These are phyloP conservation scores for Nasonia oneida DNA, from an alignment of 2,888 invertebrate species.

Conservation along the genomic window DNA sequence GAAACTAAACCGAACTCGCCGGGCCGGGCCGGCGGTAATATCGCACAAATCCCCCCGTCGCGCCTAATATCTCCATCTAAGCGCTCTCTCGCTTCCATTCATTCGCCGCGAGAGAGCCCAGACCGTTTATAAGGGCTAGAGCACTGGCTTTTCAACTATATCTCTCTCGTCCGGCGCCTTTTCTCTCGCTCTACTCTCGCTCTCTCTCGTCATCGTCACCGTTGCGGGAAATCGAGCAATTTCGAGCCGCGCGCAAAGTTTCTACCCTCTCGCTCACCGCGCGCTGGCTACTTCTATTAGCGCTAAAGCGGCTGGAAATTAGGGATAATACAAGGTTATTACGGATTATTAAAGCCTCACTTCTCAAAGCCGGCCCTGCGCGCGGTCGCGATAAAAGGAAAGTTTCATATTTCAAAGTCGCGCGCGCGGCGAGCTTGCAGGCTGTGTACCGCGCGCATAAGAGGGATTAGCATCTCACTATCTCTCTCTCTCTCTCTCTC, in stretches of 20 bases:
- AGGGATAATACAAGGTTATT: constrained; percentile 36
- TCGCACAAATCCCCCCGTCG: constrained; percentile 5
- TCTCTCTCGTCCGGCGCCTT: not conserved
- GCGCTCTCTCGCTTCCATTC: constrained; percentile 1
- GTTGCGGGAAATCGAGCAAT: constrained; percentile 26
- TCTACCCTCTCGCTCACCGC: constrained; percentile 5
- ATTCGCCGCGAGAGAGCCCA: not conserved
- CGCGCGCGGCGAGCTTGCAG: not conserved
- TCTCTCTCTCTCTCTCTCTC: not conserved
- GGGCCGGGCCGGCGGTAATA: constrained; percentile 14
- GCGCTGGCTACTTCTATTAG: constrained; percentile 1
- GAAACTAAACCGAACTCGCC: not conserved
- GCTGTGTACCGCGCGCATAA: not conserved
- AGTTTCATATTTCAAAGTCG: not conserved
- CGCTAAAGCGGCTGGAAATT: constrained; percentile 16
- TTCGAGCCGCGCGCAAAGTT: constrained; percentile 36
- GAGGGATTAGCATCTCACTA: not conserved
- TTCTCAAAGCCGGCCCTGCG: not conserved
- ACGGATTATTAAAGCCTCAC: constrained; percentile 30
- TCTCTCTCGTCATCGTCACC: not conserved
- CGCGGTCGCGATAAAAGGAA: not conserved
- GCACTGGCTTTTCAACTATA: not conserved
- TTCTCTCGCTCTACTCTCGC: not conserved
- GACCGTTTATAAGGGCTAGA: not conserved
- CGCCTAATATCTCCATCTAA: constrained; percentile 48